A percentile compares a stretch with the other conserved stretches of the same genome.
phyloP scores from a whole-genome alignment of 2,113 vertebrate genomes.

The Indri indri region DNA sequence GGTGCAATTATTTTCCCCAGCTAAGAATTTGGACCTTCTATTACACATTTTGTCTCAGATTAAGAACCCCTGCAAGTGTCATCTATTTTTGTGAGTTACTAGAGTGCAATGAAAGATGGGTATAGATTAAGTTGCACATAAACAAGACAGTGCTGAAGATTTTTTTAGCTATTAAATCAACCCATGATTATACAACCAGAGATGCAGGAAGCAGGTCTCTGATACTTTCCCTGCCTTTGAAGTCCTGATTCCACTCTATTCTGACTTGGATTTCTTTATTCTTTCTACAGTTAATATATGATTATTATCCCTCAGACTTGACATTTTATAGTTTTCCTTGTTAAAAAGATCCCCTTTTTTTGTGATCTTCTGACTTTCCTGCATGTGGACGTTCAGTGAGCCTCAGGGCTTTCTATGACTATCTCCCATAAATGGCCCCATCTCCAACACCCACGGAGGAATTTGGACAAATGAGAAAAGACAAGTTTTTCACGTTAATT shows the following conservation, averaged over 20 bases:
- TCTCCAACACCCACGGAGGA: neutral
- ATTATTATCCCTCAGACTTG: neutral
- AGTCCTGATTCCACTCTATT: neutral
- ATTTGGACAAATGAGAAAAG: conserved; percentile 18
- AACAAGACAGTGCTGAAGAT: neutral
- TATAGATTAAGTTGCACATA: neutral
- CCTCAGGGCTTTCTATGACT: neutral
- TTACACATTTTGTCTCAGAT: neutral
- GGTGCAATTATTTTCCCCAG: neutral
- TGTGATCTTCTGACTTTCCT: neutral
- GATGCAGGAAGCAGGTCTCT: neutral
- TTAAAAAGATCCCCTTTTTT: neutral
- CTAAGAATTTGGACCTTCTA: neutral
- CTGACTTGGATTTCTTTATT: neutral
- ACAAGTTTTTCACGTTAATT: conserved; percentile 16
- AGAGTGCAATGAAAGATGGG: neutral
- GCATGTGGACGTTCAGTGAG: neutral
- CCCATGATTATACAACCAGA: neutral
- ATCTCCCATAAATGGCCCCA: neutral
- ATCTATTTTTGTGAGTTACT: neutral
- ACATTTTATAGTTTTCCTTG: neutral
- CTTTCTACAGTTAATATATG: neutral
- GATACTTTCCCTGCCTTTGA: neutral
- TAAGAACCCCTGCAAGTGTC: neutral
- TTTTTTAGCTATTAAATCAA: neutral